Conservation (phyloP, 1,140 invertebrate species). For the Tribolium castaneum region DNA sequence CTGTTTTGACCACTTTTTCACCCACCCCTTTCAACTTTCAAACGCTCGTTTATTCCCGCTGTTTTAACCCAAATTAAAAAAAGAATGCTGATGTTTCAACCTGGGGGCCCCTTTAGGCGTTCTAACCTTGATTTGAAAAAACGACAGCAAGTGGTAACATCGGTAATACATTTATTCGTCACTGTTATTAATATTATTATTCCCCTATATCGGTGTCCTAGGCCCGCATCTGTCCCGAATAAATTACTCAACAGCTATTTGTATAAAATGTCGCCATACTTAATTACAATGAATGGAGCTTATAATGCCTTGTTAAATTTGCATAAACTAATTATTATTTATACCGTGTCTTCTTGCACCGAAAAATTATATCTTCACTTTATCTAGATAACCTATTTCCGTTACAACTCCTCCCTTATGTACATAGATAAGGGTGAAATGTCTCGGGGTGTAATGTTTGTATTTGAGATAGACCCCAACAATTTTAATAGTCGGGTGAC, state of each 20-base stretch:
- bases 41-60: not conserved
- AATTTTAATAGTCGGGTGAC: conserved; percentile 4
- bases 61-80: not conserved
- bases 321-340: conserved; percentile 36
- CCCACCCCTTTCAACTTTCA: not conserved
- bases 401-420: conserved; percentile 22
- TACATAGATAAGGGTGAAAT: conserved; percentile 40
- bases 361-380: conserved; percentile 26
- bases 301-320: conserved; percentile 10
- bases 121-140: conserved; percentile 25
- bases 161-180: not conserved
- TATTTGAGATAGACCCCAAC: not conserved
- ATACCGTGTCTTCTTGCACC: conserved; percentile 7
- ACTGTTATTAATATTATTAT: not conserved
- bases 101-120: conserved; percentile 19
- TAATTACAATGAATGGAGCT: conserved; percentile 26
- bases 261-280: conserved; percentile 23
- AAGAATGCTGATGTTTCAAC: not conserved
- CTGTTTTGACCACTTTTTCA: not conserved
- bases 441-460: conserved; percentile 2
- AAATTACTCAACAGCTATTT: not conserved
- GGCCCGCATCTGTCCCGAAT: conserved; percentile 16
- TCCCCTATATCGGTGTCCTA: not conserved
- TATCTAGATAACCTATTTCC: conserved; percentile 45
- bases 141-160: not conserved